Percentiles rank a stretch among this genome's conserved stretches.
Conservation (phyloP, 2,888 invertebrate genomes). For the Apodemia mormo region DNA sequence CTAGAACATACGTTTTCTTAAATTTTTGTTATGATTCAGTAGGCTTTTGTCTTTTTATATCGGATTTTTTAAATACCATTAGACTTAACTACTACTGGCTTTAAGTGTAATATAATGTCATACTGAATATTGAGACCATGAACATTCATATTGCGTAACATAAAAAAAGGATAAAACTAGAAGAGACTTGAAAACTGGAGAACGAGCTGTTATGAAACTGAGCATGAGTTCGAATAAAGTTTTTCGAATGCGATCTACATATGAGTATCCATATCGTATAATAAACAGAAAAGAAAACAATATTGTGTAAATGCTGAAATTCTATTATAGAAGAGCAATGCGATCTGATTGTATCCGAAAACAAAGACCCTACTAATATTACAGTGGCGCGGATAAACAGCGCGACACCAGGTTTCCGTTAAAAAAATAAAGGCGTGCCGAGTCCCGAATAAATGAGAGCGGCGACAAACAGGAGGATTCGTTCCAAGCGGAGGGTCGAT, state of each 20-base stretch:
- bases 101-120: no score
- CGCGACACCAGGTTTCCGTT: constrained; percentile 71
- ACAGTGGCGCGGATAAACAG: constrained; percentile 71
- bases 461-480: constrained; percentile 81
- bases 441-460: constrained; percentile 80
- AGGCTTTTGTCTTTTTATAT: no score
- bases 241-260: background rate
- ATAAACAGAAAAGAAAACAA: constrained; percentile 25
- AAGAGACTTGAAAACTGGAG: no score
- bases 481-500: constrained; percentile 76
- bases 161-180: no score
- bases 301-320: constrained; percentile 61
- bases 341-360: constrained; percentile 71
- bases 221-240: background rate
- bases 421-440: constrained; percentile 80
- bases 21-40: no score
- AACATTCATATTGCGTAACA: no score
- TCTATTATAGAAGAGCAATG: constrained; percentile 67
- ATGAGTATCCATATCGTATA: background rate
- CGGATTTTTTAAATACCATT: no score
- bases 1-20: no score
- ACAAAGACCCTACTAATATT: constrained; percentile 75
- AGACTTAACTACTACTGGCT: no score
- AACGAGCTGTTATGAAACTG: background rate
- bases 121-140: no score